phyloP scores from a whole-genome alignment of 2,797 vertebrate species.

The Sebastes diploproa region DNA sequence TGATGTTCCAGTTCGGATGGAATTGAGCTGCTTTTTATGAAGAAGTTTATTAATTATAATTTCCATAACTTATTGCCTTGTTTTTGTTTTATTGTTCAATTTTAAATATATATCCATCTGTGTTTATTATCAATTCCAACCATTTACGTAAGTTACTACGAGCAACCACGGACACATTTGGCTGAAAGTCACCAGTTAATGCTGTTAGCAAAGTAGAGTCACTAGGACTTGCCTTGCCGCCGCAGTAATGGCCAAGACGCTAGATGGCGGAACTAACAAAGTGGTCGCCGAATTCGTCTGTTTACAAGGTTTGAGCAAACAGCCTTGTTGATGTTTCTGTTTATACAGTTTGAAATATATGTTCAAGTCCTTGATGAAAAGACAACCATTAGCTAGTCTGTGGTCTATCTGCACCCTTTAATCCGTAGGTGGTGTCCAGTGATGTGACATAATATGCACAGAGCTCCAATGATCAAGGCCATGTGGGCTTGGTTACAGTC shows the following conservation, averaged over 20 bases:
- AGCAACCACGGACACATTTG: too few species aligned
- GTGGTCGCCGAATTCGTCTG: too few species aligned
- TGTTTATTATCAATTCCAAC: too few species aligned
- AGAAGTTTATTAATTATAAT: not conserved
- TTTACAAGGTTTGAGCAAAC: not conserved
- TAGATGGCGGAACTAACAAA: too few species aligned
- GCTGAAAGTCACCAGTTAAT: too few species aligned
- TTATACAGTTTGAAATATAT: not conserved
- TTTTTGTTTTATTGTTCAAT: not conserved
- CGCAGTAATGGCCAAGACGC: too few species aligned
- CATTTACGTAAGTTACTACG: too few species aligned
- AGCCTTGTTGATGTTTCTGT: not conserved
- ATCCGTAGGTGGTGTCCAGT: constrained; percentile 48
- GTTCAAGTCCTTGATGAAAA: constrained; percentile 15
- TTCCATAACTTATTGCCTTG: not conserved
- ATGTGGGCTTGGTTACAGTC: constrained; percentile 61
- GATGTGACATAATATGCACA: constrained; percentile 44
- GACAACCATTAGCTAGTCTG: not conserved
- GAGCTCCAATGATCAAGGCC: constrained; percentile 54
- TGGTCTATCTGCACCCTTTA: constrained; percentile 35
- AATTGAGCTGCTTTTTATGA: not conserved
- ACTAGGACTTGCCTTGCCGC: too few species aligned
- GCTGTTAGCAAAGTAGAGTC: too few species aligned
- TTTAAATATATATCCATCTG: too few species aligned
- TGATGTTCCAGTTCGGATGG: not conserved